Percentiles rank a stretch among this genome's conserved stretches.
These are phyloP conservation scores for Hyphantria cunea DNA, from an alignment of 1,140 invertebrate species.

Conservation along the genomic window DNA sequence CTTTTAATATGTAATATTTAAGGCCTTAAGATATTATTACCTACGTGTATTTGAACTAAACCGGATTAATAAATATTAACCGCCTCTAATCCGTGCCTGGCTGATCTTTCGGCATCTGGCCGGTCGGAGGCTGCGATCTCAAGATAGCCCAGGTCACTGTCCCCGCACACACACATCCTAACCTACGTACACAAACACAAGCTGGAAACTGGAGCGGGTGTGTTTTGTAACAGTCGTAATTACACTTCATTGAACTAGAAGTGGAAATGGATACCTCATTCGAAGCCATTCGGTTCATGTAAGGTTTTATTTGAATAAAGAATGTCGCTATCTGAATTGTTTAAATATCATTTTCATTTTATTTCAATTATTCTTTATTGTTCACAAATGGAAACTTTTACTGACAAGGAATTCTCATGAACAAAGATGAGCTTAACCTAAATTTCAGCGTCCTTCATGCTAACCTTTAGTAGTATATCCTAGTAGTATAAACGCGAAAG, in stretches of 20 bases:
- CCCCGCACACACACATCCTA: slow-evolving; percentile 50
- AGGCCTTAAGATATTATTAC: too few species aligned
- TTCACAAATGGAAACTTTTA: too few species aligned
- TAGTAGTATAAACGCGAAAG: too few species aligned
- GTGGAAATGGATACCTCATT: not conserved
- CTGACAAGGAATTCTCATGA: too few species aligned
- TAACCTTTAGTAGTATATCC: too few species aligned
- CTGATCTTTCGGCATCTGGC: slow-evolving; percentile 77
- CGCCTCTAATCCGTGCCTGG: slow-evolving; percentile 55
- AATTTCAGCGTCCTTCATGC: too few species aligned
- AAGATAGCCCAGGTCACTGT: slow-evolving; percentile 73
- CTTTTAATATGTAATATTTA: too few species aligned
- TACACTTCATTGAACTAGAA: slow-evolving; percentile 31
- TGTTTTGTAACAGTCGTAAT: slow-evolving; percentile 58
- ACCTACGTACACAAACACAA: slow-evolving; percentile 41
- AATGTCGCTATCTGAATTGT: too few species aligned
- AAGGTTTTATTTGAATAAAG: not conserved
- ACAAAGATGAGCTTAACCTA: too few species aligned
- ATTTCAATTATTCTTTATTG: too few species aligned
- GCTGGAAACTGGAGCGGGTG: slow-evolving; percentile 56
- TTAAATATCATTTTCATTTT: too few species aligned
- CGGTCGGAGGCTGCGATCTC: slow-evolving; percentile 79
- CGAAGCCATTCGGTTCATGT: not conserved
- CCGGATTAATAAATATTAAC: not conserved
- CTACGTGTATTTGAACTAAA: too few species aligned